Percentiles rank a stretch among this genome's conserved stretches.
phyloP scores from a whole-genome alignment of 1,140 invertebrate genomes.

The Procambarus clarkii region DNA sequence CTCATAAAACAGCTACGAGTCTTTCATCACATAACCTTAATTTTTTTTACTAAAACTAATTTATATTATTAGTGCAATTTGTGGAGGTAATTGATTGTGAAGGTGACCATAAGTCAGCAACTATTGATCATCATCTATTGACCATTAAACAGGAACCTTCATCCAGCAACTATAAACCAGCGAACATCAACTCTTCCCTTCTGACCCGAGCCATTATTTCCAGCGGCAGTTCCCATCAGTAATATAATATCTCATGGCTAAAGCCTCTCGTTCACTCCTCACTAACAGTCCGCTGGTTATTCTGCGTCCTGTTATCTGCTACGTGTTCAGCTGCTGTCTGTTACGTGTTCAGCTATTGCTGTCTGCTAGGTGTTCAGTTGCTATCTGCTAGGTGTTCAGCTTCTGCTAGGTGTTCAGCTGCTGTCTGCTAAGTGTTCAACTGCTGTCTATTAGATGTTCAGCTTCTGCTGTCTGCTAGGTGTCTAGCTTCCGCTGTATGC shows the following conservation, averaged over 20 bases:
- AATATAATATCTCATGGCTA: slow-evolving; percentile 3
- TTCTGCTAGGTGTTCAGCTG: too few species aligned
- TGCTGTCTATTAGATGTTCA: neutral
- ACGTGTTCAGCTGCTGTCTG: neutral
- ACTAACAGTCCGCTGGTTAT: neutral
- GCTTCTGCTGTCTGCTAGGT: neutral
- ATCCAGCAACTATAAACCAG: too few species aligned
- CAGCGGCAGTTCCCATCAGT: neutral
- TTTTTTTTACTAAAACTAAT: too few species aligned
- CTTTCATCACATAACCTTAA: too few species aligned
- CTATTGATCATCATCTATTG: too few species aligned
- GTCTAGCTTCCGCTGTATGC: neutral
- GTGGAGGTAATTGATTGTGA: too few species aligned
- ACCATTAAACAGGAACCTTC: too few species aligned
- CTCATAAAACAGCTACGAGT: too few species aligned
- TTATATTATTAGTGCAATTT: too few species aligned
- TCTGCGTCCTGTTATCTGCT: neutral
- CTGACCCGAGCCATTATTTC: neutral
- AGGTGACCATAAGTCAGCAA: too few species aligned
- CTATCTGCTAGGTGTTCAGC: too few species aligned
- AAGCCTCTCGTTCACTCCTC: neutral
- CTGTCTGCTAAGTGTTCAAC: too few species aligned
- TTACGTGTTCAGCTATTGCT: neutral
- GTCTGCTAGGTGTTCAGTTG: neutral
- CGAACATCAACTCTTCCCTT: neutral